Evolutionary conservation across 2,888 invertebrate genomes (phyloP), one percentile per base, ranked within the genome.

Genomic region (Lumbricus terrestris): DNA sequence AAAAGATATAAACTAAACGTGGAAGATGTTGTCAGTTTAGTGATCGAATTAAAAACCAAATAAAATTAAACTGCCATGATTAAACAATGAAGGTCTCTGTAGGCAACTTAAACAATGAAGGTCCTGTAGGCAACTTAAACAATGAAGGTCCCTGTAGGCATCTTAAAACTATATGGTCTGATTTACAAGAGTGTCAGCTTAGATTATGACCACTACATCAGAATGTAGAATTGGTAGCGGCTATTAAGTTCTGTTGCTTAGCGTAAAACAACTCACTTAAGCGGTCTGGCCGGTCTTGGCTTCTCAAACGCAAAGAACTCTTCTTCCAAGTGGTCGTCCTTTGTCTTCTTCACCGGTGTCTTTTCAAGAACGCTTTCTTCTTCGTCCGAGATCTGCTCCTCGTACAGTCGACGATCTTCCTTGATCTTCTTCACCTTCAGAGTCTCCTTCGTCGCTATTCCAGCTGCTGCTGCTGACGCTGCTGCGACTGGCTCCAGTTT

Each of bases 311-410:
- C 42, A 88, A 40, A 42, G 88, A 88, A 88, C 40, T 88, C 88
- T 18, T 88, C 88, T 3, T 88, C 42, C 40, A 33, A 34, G 33
- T 42, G 88, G 6, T 88, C 88, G 20, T 47, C 40, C 88, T 88
- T 88, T 16, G 33, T 88, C 35, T 47, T 47, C 38, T 33, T 34
- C 35, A 40, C 38, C 33, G 88, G 88, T 18, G 88, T 47, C 88
- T 88, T 88, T 33, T 47, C 88, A 6, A 34, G 33, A 20, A 40
- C 42, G 23, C 42, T 40, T 47, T 88, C 88, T 33, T 88, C 88
- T 13, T 88, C 88, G 20, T 88, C 88, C n/a, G 88, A 88, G 33
- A 88, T 88, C 88, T 88, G 88, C 29, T 88, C 88, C 40, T 88
- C 88, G n/a, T 42, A 40, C 29, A 88, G 20, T 47, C 47, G 40